phyloP scores from a whole-genome alignment of 2,113 vertebrate genomes.

The Anas platyrhynchos region DNA sequence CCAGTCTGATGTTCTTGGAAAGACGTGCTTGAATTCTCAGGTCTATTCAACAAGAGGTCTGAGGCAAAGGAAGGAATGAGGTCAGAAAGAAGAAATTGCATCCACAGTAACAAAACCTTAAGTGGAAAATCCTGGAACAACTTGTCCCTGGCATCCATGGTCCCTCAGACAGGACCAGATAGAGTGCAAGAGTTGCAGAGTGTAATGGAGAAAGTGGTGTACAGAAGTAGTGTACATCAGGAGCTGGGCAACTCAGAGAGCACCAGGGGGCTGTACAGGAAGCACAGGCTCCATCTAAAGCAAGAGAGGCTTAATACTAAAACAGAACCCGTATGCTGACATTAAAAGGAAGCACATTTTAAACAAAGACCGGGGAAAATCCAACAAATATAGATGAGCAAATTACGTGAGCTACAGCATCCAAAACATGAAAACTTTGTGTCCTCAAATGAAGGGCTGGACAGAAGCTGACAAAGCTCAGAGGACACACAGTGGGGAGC shows the following conservation, averaged over 20 bases:
- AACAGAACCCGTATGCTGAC: neutral
- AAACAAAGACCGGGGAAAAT: neutral
- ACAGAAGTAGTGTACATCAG: neutral
- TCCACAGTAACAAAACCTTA: neutral
- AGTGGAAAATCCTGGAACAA: neutral
- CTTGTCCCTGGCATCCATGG: neutral
- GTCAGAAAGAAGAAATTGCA: neutral
- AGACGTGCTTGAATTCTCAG: neutral
- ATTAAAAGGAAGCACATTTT: neutral
- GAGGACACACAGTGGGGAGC: neutral
- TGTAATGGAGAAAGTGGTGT: neutral
- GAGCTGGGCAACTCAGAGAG: neutral
- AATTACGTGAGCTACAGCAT: neutral
- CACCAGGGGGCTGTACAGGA: neutral
- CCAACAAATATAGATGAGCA: neutral
- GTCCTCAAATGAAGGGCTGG: neutral
- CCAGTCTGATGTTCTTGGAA: neutral
- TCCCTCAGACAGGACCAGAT: neutral
- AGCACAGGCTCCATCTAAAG: neutral
- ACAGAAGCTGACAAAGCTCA: neutral
- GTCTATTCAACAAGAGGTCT: no score
- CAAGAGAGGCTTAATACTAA: neutral
- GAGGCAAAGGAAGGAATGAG: neutral
- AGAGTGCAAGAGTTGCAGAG: neutral
- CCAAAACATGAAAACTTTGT: neutral